Percentiles rank a stretch among this genome's conserved stretches.
Evolutionary conservation across 2,797 vertebrate genomes (phyloP).

Genomic region (Oceanodroma leucorhoa): DNA sequence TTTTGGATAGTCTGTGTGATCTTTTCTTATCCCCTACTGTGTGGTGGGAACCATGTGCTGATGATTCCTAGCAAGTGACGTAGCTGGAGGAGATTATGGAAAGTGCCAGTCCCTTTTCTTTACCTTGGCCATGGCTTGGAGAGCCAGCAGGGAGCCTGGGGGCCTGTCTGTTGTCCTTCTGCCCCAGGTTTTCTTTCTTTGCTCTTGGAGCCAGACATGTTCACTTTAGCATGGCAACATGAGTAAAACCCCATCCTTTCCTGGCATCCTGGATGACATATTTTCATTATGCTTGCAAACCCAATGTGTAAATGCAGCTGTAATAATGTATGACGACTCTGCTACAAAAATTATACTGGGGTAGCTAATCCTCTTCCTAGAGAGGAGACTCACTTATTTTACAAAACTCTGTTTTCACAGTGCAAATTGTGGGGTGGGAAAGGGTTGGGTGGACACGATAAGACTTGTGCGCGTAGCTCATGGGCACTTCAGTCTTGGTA

Average conservation of each 20-base stretch:
- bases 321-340: neutral
- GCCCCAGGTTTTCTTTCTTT: neutral
- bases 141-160: neutral
- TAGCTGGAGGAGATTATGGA: neutral
- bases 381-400: neutral
- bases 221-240: neutral
- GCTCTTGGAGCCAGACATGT: neutral
- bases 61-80: neutral
- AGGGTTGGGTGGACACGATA: neutral
- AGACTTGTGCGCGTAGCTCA: neutral
- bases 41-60: neutral
- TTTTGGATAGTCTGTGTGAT: neutral
- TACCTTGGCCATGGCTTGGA: neutral
- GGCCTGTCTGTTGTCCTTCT: neutral
- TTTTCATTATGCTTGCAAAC: neutral
- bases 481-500: neutral
- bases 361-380: neutral
- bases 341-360: neutral
- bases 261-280: accelerated
- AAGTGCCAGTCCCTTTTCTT: neutral
- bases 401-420: neutral
- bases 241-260: neutral
- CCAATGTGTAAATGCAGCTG: neutral
- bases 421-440: neutral
- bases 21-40: neutral